A percentile compares a stretch with the other conserved stretches of the same genome.
Evolutionary conservation across 2,888 invertebrate genomes (phyloP).

Genomic region (Trissolcus brochymenae): DNA sequence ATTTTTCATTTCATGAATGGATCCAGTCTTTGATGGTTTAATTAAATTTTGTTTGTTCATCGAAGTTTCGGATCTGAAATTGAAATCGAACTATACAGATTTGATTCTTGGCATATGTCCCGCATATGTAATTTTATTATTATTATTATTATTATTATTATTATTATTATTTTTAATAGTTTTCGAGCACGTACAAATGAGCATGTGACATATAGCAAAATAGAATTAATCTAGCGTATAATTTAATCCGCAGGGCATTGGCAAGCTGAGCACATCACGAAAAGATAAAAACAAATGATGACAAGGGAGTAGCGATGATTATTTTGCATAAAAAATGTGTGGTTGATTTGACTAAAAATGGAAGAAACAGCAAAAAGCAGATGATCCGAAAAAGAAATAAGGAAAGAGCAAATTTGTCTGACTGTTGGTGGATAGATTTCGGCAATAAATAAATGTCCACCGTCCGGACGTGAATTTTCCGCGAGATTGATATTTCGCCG

Average conservation of each 20-base stretch:
- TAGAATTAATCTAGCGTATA: constrained; percentile 30
- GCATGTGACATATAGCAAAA: constrained; percentile 11
- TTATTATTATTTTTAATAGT: too few relatives aligned
- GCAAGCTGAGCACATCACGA: neutral
- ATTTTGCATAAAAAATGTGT: constrained; percentile 43
- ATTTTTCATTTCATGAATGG: neutral
- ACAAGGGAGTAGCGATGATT: constrained; percentile 27
- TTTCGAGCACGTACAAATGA: neutral
- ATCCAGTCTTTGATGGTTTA: too few relatives aligned
- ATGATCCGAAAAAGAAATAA: constrained; percentile 8
- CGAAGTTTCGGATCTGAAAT: too few relatives aligned
- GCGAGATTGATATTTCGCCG: constrained; percentile 51
- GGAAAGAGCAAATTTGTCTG: constrained; percentile 14
- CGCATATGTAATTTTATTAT: too few relatives aligned
- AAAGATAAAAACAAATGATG: neutral
- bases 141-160: too few relatives aligned
- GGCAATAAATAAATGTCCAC: constrained; percentile 53
- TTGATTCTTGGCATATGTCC: too few relatives aligned
- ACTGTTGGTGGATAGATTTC: constrained; percentile 38
- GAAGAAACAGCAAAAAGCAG: neutral
- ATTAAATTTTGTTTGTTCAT: too few relatives aligned
- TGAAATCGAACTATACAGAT: too few relatives aligned
- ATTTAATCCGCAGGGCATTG: constrained; percentile 18
- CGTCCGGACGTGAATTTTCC: constrained; percentile 49
- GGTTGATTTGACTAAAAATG: constrained; percentile 22